Conservation (phyloP, 2,888 invertebrate species). For the Synergus umbraculus region DNA sequence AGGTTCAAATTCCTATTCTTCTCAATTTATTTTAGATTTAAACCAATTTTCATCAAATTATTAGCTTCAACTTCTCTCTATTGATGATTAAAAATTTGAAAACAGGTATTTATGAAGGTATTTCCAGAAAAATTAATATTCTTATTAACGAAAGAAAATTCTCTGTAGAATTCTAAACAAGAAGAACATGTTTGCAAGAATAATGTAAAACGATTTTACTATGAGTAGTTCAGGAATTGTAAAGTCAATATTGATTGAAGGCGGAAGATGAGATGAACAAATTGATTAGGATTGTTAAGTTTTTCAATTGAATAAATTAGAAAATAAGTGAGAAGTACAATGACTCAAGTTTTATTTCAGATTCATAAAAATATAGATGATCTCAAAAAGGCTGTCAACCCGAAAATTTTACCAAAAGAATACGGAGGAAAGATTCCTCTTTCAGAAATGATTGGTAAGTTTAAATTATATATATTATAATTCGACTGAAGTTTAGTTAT, state of each 20-base stretch:
- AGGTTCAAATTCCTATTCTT: slow-evolving; percentile 71
- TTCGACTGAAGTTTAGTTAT: not conserved
- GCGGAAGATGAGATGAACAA: not conserved
- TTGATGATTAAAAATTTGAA: no score
- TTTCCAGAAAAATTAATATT: not conserved
- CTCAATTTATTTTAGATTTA: not conserved
- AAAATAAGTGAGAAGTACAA: not conserved
- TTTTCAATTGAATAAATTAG: not conserved
- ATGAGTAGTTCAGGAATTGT: not conserved
- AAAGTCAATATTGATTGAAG: slow-evolving; percentile 13
- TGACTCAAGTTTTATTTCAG: slow-evolving; percentile 75
- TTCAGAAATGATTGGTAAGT: slow-evolving; percentile 86
- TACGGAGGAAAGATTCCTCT: slow-evolving; percentile 92
- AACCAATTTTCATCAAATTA: not conserved
- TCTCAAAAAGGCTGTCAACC: slow-evolving; percentile 85
- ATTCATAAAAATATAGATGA: slow-evolving; percentile 87
- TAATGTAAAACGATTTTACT: not conserved
- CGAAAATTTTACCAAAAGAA: slow-evolving; percentile 89
- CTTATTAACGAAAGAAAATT: not conserved
- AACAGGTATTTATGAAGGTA: no score
- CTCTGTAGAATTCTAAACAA: not conserved
- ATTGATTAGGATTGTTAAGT: not conserved
- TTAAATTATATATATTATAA: not conserved
- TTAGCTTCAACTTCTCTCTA: not conserved
- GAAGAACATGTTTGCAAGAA: not conserved